Conservation (phyloP, 1,140 invertebrate genomes). For the Zaprionus tsacasi region DNA sequence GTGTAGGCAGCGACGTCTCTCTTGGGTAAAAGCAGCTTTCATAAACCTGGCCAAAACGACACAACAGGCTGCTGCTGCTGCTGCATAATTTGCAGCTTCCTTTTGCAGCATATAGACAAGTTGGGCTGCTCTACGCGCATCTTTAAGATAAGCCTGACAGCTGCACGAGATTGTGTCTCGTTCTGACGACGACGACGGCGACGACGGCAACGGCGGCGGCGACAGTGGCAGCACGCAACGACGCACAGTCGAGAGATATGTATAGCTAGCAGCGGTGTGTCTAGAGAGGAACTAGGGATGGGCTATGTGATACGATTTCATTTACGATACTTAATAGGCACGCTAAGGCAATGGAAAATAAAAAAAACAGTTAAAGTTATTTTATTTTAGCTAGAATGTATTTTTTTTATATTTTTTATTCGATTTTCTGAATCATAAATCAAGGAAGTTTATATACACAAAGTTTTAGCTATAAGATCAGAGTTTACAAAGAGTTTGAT, state of each 20-base stretch:
- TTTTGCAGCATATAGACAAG: slow-evolving; percentile 29
- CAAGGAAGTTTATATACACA: too few species aligned
- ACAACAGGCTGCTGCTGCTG: not conserved
- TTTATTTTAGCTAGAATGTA: too few species aligned
- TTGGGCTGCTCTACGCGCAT: slow-evolving; percentile 36
- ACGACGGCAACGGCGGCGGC: too few species aligned
- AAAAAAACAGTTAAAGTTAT: not conserved
- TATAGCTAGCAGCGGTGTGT: not conserved
- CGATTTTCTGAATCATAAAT: too few species aligned
- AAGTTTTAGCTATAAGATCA: too few species aligned
- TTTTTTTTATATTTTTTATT: too few species aligned
- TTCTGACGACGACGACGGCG: too few species aligned
- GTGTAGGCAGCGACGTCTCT: not conserved
- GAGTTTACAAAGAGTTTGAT: too few species aligned
- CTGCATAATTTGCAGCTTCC: slow-evolving; percentile 57
- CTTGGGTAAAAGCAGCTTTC: slow-evolving; percentile 16
- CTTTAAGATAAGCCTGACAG: slow-evolving; percentile 74
- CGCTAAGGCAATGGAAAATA: not conserved
- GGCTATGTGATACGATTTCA: not conserved
- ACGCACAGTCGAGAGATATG: not conserved
- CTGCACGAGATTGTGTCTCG: slow-evolving; percentile 55
- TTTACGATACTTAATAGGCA: not conserved
- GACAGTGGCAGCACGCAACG: slow-evolving; percentile 35
- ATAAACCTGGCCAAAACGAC: slow-evolving; percentile 65
- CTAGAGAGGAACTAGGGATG: not conserved